These are phyloP conservation scores for Listronotus oregonensis DNA, from an alignment of 1,140 invertebrate species.

Conservation along the genomic window DNA sequence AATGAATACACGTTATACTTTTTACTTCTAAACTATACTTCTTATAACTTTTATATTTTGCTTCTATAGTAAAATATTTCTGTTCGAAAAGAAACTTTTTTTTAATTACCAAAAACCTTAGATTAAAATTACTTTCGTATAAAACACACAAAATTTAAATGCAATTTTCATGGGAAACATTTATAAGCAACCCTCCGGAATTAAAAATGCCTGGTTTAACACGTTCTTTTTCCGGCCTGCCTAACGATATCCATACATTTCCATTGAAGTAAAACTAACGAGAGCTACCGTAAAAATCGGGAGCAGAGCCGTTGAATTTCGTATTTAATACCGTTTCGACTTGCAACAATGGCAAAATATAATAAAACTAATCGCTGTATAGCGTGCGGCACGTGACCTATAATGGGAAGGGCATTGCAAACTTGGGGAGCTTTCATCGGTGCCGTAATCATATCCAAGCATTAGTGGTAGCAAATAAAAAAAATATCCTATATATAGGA, in stretches of 20 bases:
- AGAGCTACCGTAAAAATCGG: slow-evolving; percentile 14
- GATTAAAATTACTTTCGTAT: no score
- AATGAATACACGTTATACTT: no score
- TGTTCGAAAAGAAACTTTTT: no score
- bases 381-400: slow-evolving; percentile 41
- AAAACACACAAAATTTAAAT: no score
- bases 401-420: slow-evolving; percentile 1
- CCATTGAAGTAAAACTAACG: slow-evolving; percentile 21
- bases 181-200: slow-evolving; percentile 3
- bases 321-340: slow-evolving; percentile 28
- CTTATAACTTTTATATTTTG: no score
- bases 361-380: slow-evolving; percentile 43
- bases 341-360: slow-evolving; percentile 37
- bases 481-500: no score
- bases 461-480: slow-evolving; percentile 9
- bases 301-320: background rate
- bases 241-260: slow-evolving; percentile 20
- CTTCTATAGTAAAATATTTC: no score
- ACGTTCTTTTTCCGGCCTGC: slow-evolving; percentile 3
- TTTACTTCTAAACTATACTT: no score
- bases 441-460: slow-evolving; percentile 17
- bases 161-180: slow-evolving; percentile 12
- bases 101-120: no score
- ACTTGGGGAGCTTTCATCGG: slow-evolving; percentile 12
- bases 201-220: slow-evolving; percentile 18